Percentiles rank a stretch among this genome's conserved stretches.
phyloP scores from a whole-genome alignment of 2,113 vertebrate species.

The Tamias sibiricus region DNA sequence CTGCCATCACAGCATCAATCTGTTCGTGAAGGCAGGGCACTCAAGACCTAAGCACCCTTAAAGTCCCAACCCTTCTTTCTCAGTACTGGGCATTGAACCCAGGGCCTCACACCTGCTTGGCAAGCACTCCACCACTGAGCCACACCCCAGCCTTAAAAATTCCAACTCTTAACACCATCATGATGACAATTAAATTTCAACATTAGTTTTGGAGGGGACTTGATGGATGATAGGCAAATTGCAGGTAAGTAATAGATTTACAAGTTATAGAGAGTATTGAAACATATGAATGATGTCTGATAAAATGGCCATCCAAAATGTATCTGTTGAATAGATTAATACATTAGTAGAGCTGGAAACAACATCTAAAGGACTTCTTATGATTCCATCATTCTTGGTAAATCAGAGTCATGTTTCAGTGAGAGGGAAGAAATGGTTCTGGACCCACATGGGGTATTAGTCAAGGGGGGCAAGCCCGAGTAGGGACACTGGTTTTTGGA shows the following conservation, averaged over 20 bases:
- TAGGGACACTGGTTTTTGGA: background rate
- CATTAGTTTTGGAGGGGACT: background rate
- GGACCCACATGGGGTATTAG: background rate
- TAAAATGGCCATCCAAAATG: background rate
- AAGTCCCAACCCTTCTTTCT: no score
- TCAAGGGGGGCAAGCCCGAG: background rate
- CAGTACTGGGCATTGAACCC: no score
- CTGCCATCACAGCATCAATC: background rate
- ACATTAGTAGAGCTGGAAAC: background rate
- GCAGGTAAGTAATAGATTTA: background rate
- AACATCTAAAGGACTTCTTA: background rate
- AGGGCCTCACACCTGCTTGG: no score
- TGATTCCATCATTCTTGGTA: background rate
- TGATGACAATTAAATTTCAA: background rate
- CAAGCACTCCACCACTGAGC: no score
- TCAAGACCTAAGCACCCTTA: no score
- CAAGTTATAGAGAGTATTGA: background rate
- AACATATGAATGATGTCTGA: background rate
- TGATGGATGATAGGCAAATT: background rate
- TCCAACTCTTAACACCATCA: background rate
- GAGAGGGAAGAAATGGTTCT: background rate
- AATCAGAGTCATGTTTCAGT: background rate
- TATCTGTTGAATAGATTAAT: background rate
- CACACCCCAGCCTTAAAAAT: background rate
- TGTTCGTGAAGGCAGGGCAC: no score